A percentile compares a stretch with the other conserved stretches of the same genome.
These are phyloP conservation scores for Antitype chi DNA, from an alignment of 2,888 invertebrate genomes.

Conservation along the genomic window DNA sequence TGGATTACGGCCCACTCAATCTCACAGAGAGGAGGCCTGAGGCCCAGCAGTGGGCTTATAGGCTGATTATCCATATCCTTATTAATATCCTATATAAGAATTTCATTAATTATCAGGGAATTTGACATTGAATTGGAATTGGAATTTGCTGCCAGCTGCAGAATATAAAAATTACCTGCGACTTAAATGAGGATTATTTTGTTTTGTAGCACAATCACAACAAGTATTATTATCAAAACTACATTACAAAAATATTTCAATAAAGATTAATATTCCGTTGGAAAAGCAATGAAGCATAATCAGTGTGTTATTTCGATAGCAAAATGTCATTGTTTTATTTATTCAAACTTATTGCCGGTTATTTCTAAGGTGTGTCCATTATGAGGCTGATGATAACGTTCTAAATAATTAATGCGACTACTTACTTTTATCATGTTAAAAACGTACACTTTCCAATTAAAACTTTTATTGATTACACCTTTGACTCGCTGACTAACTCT, in stretches of 20 bases:
- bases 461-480: no score
- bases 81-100: no score
- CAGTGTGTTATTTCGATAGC: slow-evolving; percentile 25
- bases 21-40: no score
- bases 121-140: no score
- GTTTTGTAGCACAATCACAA: background rate
- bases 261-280: background rate
- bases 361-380: background rate
- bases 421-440: background rate
- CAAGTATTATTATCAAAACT: background rate
- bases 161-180: background rate
- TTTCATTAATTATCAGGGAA: no score
- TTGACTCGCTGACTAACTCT: no score
- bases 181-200: background rate
- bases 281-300: slow-evolving; percentile 24
- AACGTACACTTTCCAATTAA: no score
- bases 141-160: no score
- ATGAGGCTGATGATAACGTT: slow-evolving; percentile 10
- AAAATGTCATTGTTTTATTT: slow-evolving; percentile 10
- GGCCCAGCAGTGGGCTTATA: no score
- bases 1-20: no score
- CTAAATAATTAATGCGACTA: background rate
- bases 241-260: background rate
- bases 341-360: background rate
- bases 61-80: no score